Percentiles rank a stretch among this genome's conserved stretches.
These are phyloP conservation scores for Eutolmus rufibarbis DNA, from an alignment of 2,888 invertebrate genomes.

Conservation along the genomic window DNA sequence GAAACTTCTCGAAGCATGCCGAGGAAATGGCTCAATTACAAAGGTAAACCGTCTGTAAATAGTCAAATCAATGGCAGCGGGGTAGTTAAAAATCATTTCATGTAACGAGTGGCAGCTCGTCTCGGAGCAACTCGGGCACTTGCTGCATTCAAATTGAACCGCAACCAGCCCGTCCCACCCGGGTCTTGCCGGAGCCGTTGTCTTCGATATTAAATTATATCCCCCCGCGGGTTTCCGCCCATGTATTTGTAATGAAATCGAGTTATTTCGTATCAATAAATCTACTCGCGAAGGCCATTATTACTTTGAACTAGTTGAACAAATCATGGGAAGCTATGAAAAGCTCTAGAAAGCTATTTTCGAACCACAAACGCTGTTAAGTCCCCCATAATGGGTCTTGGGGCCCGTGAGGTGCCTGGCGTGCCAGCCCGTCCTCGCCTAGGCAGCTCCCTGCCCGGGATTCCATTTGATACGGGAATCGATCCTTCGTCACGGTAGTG, in stretches of 20 bases:
- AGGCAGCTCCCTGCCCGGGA: background rate
- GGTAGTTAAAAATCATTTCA: background rate
- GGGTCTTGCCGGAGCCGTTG: background rate
- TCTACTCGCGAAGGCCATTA: conserved; percentile 40
- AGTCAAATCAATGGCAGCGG: background rate
- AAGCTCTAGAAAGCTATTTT: conserved; percentile 41
- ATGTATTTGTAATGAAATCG: conserved; percentile 1
- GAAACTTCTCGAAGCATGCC: background rate
- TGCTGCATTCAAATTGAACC: background rate
- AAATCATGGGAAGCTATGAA: conserved; percentile 27
- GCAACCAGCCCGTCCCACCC: background rate
- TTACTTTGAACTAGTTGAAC: too few relatives aligned
- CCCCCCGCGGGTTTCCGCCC: background rate
- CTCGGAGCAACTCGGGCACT: background rate
- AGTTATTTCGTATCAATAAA: conserved; percentile 33
- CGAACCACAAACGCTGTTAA: conserved; percentile 9
- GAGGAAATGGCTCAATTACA: background rate
- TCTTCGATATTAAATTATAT: background rate
- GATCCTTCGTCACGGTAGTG: background rate
- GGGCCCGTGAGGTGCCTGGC: background rate
- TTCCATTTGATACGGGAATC: background rate
- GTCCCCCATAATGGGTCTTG: background rate
- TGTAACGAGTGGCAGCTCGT: background rate
- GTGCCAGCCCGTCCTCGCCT: background rate
- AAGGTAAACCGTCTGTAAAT: background rate